Conservation (phyloP, 2,113 vertebrate genomes). For the Xiphorhynchus elegans region DNA sequence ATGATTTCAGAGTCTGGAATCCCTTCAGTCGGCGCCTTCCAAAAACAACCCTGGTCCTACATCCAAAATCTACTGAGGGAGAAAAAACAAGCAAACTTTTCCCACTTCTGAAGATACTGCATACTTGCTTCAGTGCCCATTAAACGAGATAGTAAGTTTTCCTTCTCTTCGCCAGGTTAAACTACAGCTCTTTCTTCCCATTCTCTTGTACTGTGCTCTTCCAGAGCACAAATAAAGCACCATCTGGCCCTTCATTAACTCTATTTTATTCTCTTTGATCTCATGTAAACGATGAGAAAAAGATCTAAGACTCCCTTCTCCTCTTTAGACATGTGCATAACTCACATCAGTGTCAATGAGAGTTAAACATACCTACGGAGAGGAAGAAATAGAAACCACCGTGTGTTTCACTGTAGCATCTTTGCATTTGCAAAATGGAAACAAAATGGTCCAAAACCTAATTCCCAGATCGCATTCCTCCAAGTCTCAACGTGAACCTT, state of each 20-base stretch:
- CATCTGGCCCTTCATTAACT: conserved; percentile 72
- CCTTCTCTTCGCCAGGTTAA: conserved; percentile 61
- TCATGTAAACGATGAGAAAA: conserved; percentile 72
- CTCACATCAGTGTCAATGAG: conserved; percentile 65
- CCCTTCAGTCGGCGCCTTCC: not conserved
- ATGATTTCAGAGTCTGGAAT: conserved; percentile 62
- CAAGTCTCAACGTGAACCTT: conserved; percentile 23
- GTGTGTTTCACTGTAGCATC: conserved; percentile 45
- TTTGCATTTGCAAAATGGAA: conserved; percentile 48
- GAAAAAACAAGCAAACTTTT: conserved; percentile 56
- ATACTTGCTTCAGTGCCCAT: conserved; percentile 46
- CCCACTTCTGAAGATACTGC: conserved; percentile 32
- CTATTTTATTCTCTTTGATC: conserved; percentile 70
- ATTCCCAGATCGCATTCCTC: conserved; percentile 54
- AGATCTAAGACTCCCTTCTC: conserved; percentile 62
- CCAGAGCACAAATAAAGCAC: conserved; percentile 63
- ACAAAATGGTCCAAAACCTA: conserved; percentile 34
- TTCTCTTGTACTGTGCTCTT: conserved; percentile 30
- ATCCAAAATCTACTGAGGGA: conserved; percentile 34
- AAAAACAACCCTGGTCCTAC: conserved; percentile 5
- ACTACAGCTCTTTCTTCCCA: conserved; percentile 33
- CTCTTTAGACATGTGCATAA: conserved; percentile 72
- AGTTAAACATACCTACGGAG: conserved; percentile 63
- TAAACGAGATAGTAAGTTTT: conserved; percentile 46
- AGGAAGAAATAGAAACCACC: conserved; percentile 63